Base-by-base conservation (phyloP, 2,888 invertebrate species). In the Strigamia maritima region DNA sequence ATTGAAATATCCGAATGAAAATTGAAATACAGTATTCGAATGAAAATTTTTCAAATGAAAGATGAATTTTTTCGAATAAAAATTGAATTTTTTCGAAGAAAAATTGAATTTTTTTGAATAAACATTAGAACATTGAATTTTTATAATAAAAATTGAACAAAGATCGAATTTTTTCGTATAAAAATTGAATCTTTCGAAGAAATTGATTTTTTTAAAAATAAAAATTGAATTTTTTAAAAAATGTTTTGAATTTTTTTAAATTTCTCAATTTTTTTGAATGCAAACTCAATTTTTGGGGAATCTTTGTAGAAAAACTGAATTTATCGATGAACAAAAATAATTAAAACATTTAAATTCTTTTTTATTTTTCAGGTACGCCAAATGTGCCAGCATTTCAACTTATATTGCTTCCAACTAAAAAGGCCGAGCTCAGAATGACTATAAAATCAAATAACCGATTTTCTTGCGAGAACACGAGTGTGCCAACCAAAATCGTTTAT, bases 351-450 rank as follows among this genome's bases (percentile, higher is more conserved):
- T 40, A 40, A 65, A 31, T 31, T 65, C 44, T 80, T 81, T 82
- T 83, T n/a, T 81, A 81, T 82, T 79, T 89, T 89, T 49, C 87
- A 97, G 96, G 95, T 97, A n/a, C 91, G 91, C 83, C 95, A 97
- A 88, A 95, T 97, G 96, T 97, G 97, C 86, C 89, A 90, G 81
- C 95, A 97, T 87, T 97, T 97, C 87, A 91, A 92, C 84, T 94
- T 97, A 84, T 88, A 92, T 83, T 95, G 95, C 87, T 97, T 97
- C 88, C 87, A 87, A 77, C 89, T 91, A 83, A 88, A 88, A 83
- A 86, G 87, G 82, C 85, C 86, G 80, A 85, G 85, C 75, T 75
- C 79, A 81, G 88, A 89, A 85, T 89, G 89, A 89, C 88, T 88
- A 75, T 60, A 60, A 60, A 22, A 60, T 2, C 22, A 16, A 31